Evolutionary conservation across 2,888 invertebrate species (phyloP).

Genomic region (Ormyrus pomaceus): DNA sequence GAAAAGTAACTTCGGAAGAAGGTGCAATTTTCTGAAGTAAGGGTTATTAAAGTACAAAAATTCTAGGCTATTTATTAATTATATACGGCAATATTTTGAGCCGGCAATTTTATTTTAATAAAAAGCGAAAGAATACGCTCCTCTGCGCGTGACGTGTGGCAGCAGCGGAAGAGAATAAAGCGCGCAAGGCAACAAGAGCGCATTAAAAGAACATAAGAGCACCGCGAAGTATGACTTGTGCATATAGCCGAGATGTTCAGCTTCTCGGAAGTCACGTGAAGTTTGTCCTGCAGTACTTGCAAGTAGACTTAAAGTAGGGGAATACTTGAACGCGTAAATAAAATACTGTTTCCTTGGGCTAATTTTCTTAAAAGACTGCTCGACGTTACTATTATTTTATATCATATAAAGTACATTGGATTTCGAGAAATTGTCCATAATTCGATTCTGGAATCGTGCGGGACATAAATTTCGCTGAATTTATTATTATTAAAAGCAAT

Average conservation of each 20-base stretch:
- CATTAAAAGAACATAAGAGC: slow-evolving; percentile 16
- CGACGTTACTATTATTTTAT: background rate
- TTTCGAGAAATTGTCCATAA: background rate
- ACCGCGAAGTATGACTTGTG: slow-evolving; percentile 44
- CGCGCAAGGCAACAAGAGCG: slow-evolving; percentile 3
- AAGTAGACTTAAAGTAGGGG: background rate
- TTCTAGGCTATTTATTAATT: no score
- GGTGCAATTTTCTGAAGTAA: no score
- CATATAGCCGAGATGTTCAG: slow-evolving; percentile 20
- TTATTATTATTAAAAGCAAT: no score
- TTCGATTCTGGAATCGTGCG: no score
- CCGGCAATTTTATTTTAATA: background rate
- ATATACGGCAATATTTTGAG: background rate
- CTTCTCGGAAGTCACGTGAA: slow-evolving; percentile 40
- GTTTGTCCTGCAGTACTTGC: slow-evolving; percentile 5
- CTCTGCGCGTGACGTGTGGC: no score
- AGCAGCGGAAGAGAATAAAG: no score
- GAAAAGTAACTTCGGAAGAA: background rate
- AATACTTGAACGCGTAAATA: slow-evolving; percentile 25
- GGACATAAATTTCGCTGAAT: no score
- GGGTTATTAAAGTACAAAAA: no score
- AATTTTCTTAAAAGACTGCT: slow-evolving; percentile 7
- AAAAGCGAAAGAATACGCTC: background rate
- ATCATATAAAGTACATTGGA: background rate
- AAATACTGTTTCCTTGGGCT: slow-evolving; percentile 18